Conservation (phyloP, 2,113 vertebrate species). For the Tachysurus vachellii region DNA sequence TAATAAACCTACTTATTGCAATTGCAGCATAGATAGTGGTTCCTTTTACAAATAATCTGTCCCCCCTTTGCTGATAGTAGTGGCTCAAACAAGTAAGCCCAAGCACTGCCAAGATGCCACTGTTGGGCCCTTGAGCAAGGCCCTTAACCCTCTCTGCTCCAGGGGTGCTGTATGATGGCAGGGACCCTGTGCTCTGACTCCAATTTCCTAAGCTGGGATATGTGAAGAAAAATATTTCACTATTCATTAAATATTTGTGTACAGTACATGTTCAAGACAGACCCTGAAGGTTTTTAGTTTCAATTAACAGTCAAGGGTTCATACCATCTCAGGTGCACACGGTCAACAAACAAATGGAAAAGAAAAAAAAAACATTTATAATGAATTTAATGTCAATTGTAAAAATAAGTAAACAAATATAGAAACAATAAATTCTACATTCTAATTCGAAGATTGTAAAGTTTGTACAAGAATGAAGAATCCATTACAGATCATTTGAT, state of each 20-base stretch:
- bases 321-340: background rate
- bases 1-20: conserved; percentile 17
- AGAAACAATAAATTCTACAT: too few relatives aligned
- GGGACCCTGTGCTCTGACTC: too few relatives aligned
- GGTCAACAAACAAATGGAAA: background rate
- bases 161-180: too few relatives aligned
- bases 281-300: background rate
- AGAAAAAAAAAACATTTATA: background rate
- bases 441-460: too few relatives aligned
- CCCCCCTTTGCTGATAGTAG: background rate
- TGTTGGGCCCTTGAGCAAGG: too few relatives aligned
- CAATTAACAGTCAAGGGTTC: background rate
- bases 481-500: too few relatives aligned
- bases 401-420: background rate
- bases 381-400: background rate
- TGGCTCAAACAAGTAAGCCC: too few relatives aligned
- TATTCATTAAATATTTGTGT: too few relatives aligned
- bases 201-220: too few relatives aligned
- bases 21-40: background rate
- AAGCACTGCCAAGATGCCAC: too few relatives aligned
- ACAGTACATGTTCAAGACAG: background rate
- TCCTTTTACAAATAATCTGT: background rate
- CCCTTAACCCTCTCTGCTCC: too few relatives aligned
- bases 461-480: background rate
- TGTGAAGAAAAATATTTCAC: too few relatives aligned